Evolutionary conservation across 2,888 invertebrate genomes (phyloP), one percentile per base, ranked within the genome.

Genomic region (Eupsilia transversa): DNA sequence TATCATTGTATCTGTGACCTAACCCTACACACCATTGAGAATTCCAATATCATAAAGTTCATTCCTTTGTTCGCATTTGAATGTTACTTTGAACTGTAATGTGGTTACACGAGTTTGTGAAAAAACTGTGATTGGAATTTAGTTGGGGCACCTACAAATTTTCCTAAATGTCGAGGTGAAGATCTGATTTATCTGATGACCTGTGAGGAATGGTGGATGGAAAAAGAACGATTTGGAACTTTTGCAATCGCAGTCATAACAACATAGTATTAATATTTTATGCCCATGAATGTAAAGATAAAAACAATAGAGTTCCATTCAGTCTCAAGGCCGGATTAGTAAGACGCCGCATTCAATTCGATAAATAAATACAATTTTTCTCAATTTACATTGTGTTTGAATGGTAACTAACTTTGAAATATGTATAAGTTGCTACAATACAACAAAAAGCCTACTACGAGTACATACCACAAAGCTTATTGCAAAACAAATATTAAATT

Each of bases 1-100:
- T 90, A 87, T 85, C 85, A 89, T 87, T 85, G 80, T 86, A 89
- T 88, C 87, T 88, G 86, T 89, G 88, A 88, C 89, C 90, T 88
- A 89, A 90, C 89, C 90, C 83, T 84, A 79, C 80, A 87, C 86
- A 78, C 84, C 73, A 87, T 85, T 85, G 84, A 83, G 76, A 85
- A 86, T 87, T 86, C 84, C 80, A 82, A 86, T 86, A 83, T 57
- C 75, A 74, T 83, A 86, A 86, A 87, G 86, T 85, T 84, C 87
- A 87, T 83, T 82, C 80, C 85, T 84, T 87, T 89, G 87, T 86
- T 89, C 83, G 61, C n/a, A 72, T 80, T 83, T 75, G 54, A 82
- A 85, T 79, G 86, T 79, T 77, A 74, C 61, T 74, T 73, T 43
- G 69, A 67, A 70, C 35, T 60, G 35, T 77, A 80, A 86, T 81